Evolutionary conservation across 1,140 invertebrate species (phyloP).

Genomic region (Drosophila truncata): DNA sequence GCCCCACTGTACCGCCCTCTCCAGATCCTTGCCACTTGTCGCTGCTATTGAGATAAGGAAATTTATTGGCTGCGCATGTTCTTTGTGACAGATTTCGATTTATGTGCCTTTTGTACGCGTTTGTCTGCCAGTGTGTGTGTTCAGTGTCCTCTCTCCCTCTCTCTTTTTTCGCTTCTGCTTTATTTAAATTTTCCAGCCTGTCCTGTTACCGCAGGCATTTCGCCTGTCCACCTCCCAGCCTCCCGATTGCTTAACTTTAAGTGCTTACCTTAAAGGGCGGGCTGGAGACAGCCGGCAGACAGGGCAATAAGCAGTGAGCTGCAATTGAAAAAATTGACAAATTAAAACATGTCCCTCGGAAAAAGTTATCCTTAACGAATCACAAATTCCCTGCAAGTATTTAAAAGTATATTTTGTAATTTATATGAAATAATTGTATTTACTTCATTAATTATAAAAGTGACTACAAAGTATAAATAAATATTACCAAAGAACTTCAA

Average conservation of each 20-base stretch:
- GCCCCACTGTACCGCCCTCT: conserved; percentile 30
- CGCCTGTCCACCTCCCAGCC: background rate
- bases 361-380: background rate
- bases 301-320: conserved; percentile 27
- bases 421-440: background rate
- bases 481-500: too few relatives aligned
- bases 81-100: conserved; percentile 84
- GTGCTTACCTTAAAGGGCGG: conserved; percentile 32
- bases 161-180: conserved; percentile 40
- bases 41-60: conserved; percentile 83
- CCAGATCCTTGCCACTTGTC: conserved; percentile 75
- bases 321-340: conserved; percentile 47
- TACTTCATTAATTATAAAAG: background rate
- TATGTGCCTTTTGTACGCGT: conserved; percentile 76
- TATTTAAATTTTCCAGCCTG: conserved; percentile 75
- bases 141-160: conserved; percentile 29
- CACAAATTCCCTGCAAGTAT: background rate
- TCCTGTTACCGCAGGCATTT: conserved; percentile 44
- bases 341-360: conserved; percentile 12
- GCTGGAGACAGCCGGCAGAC: conserved; percentile 9
- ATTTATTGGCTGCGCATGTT: conserved; percentile 84
- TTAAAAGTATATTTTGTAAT: background rate
- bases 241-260: conserved; percentile 35
- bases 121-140: conserved; percentile 39
- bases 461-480: too few relatives aligned